Percentiles rank a stretch among this genome's conserved stretches.
These are phyloP conservation scores for Sphaerodactylus townsendi DNA, from an alignment of 2,113 vertebrate species.

Conservation along the genomic window DNA sequence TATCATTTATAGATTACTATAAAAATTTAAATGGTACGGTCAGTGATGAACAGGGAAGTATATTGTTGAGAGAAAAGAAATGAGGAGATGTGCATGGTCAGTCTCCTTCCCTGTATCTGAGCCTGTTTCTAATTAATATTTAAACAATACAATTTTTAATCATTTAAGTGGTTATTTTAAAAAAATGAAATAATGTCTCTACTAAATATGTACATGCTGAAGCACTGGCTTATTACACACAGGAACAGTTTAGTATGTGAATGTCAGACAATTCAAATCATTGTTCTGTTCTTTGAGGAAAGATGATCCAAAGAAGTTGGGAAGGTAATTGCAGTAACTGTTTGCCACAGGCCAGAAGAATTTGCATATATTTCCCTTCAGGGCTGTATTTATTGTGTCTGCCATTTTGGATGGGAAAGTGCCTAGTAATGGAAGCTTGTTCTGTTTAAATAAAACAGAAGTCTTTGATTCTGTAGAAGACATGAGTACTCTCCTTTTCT, in stretches of 20 bases:
- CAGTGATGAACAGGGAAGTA: no score
- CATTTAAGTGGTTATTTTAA: no score
- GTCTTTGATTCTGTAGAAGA: conserved; percentile 24
- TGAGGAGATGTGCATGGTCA: no score
- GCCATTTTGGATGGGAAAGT: neutral
- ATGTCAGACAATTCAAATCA: neutral
- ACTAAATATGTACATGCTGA: neutral
- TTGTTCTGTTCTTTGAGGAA: neutral
- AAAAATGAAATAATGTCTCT: no score
- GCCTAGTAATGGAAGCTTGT: conserved; percentile 7
- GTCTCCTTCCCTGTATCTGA: no score
- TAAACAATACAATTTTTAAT: no score
- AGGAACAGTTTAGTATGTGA: neutral
- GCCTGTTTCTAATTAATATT: no score
- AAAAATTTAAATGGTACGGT: no score
- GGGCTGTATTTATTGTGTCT: neutral
- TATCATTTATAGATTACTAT: no score
- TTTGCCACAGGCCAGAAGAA: conserved; percentile 5
- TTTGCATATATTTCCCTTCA: conserved; percentile 28
- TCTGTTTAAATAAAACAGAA: conserved; percentile 7
- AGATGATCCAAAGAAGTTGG: conserved; percentile 5
- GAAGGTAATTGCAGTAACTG: neutral
- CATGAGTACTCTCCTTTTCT: neutral
- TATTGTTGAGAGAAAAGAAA: no score
- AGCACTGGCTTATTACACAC: neutral